Evolutionary conservation across 2,113 vertebrate genomes (phyloP), one percentile per base, ranked within the genome.

Genomic region (Hemichromis elongatus): DNA sequence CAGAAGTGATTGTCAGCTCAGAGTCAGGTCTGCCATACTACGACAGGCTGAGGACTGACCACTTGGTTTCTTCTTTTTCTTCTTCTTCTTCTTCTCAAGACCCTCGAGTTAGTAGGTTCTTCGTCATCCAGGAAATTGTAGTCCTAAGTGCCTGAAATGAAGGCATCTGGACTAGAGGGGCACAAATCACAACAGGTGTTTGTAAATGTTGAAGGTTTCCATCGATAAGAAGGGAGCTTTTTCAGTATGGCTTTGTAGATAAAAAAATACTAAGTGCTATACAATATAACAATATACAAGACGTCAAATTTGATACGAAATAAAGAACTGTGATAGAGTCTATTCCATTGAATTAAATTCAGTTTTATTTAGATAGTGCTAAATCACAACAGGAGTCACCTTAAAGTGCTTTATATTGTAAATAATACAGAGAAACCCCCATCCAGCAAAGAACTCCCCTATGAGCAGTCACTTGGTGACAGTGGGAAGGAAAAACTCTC

Each of bases 81-180:
- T 28, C 13, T 61, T n/a, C n/a, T 63, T 63, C 30, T 63, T 63
- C 30, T n/a, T 63, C 59, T 63, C 10, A 12, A 37, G 30, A 37
- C 30, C 18, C 18, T 63, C 10, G 0, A 63, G 30, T 12, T 63
- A 37, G 59, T 37, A 63, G 59, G 30, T 63, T 63, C 10, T 63
- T 33, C n/a, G 57, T 63, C 59, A 35, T 63, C 2, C 59, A 63
- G 18, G 59, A 63, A n/a, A 12, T 63, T 9, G 28, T 61, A 61
- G 57, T 63, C 59, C 18, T 0, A 63, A 63, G 10, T 63, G 30
- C 1, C 35, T 61, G 57, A 61, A 61, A 61, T 61, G 11, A 35
- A n/a, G 57, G 57, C 57, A 61, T 35, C 57, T 35, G 57, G 30
- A 61, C 57, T 61, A 35, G 0, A 0, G 6, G 57, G 35, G 57